These are phyloP conservation scores for Anguilla obscura DNA, from an alignment of 2,797 vertebrate species.

Conservation along the genomic window DNA sequence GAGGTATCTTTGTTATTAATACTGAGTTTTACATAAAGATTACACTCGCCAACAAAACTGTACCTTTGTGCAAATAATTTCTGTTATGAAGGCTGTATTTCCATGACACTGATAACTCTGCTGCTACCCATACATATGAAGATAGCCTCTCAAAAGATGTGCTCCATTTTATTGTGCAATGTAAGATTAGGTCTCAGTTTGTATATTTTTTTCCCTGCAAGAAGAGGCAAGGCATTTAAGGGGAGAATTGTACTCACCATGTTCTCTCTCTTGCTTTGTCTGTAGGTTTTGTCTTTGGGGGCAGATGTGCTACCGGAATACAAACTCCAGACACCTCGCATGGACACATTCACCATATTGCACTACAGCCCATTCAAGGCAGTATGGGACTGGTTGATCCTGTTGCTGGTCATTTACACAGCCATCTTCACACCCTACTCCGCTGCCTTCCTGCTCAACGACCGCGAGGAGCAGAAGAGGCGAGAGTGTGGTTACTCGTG, in stretches of 20 bases:
- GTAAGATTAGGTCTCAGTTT: neutral
- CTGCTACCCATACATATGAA: neutral
- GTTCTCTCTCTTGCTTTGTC: neutral
- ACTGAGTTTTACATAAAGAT: neutral
- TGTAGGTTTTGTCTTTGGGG: constrained; percentile 92
- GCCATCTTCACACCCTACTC: constrained; percentile 98
- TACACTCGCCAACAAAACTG: neutral
- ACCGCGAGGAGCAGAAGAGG: constrained; percentile 88
- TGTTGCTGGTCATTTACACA: constrained; percentile 95
- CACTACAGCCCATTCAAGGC: constrained; percentile 99
- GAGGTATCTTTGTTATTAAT: neutral
- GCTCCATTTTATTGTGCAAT: neutral
- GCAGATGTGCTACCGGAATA: constrained; percentile 97
- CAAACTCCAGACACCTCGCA: constrained; percentile 93
- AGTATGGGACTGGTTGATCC: constrained; percentile 98
- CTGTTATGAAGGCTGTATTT: neutral
- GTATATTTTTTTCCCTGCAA: neutral
- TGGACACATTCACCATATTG: constrained; percentile 96
- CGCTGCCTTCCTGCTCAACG: constrained; percentile 96
- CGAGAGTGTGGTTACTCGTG: constrained; percentile 95
- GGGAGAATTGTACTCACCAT: neutral
- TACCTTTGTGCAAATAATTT: neutral
- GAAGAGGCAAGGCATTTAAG: neutral
- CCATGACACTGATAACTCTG: neutral
- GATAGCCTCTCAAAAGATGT: neutral